Base-by-base conservation (phyloP, 2,888 invertebrate genomes). In the Drosophila flavopinicola region DNA sequence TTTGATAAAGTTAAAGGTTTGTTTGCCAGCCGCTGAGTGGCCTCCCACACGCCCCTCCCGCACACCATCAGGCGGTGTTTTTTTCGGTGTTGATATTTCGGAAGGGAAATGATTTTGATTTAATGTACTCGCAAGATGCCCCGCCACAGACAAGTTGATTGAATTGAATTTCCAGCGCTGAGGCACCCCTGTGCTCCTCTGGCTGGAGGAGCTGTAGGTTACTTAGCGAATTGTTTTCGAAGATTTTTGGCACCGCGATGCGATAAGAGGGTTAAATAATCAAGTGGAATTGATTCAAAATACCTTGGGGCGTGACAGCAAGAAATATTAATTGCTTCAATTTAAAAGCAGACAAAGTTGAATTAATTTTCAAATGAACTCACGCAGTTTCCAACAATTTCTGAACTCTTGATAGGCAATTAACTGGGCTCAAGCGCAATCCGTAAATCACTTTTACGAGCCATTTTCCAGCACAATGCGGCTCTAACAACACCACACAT, bases 1-100 rank as follows among this genome's bases (percentile, higher is more conserved):
- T 83, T 79, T 80, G 83, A 78, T 64, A 80, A 72, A 66, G 67
- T 76, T 67, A 74, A 78, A 82, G 79, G 79, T 63, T 54, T 85
- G 77, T 75, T 72, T 82, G 56, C 58, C 63, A 48, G 58, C 49
- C 52, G 44, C 60, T 61, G 64, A 73, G 72, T 74, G 71, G 52
- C 68, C 54, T n/a, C 23, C 23, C 20, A 20, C 54, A 6, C 10
- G 20, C 30, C 23, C 23, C 20, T 20, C 54, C 7, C 10, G 20
- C 30, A 37, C 35, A 42, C 10, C 53, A 27, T 0, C 30, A 11
- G 17, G n/a, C n/a, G n/a, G n/a, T n/a, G n/a, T n/a, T n/a, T n/a
- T n/a, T n/a, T n/a, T n/a, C 6, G 13, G 23, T 7, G 24, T 17
- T 23, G 5, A 27, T 15, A 25, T 48, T 33, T 49, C 11, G 6